Base-by-base conservation (phyloP, 2,113 vertebrate species). In the Artemisiospiza belli region DNA sequence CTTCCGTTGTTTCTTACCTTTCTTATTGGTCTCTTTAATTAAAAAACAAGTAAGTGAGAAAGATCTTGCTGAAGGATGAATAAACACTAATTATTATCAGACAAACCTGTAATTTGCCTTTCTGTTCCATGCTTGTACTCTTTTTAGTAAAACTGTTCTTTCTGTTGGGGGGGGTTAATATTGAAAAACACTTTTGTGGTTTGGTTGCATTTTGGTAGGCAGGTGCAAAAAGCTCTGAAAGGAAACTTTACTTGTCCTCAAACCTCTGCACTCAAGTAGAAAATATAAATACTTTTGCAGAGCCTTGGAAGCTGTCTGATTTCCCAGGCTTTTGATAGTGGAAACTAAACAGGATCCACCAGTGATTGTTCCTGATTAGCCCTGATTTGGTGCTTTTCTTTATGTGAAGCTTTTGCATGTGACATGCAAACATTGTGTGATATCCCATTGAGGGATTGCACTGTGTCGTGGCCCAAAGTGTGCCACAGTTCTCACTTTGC, bases 31-130 rank as follows among this genome's bases (percentile, higher is more conserved):
- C 88, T 94, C 23, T 49, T 91, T 81, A 88, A 96, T 96, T 92
- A 90, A 92, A 94, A 94, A 94, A 80, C 91, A 96, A 93, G 59
- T 63, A 21, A 75, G 25, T 89, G 95, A 95, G 96, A 93, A 94
- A 83, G 79, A 96, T 95, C 94, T 96, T 75, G 61, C 88, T 95
- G 86, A 93, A 90, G 62, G 80, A 41, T 63, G 52, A 59, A 96
- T 80, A 97, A 88, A 95, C 54, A 37, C 8, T 35, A 39, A 47
- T 73, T 95, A 54, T 46, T 89, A 78, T 52, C 85, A 81, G 76
- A 15, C 10, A 61, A 89, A 87, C 54, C 13, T 69, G 19, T 43
- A 75, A 46, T 31, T 94, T 83, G 27, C 59, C 8, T 88, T 91
- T 91, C 43, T 95, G 61, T n/a, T 67, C 84, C 63, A 12, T 28